A percentile compares a stretch with the other conserved stretches of the same genome.
These are phyloP conservation scores for Setipinna tenuifilis DNA, from an alignment of 2,797 vertebrate species.

Conservation along the genomic window DNA sequence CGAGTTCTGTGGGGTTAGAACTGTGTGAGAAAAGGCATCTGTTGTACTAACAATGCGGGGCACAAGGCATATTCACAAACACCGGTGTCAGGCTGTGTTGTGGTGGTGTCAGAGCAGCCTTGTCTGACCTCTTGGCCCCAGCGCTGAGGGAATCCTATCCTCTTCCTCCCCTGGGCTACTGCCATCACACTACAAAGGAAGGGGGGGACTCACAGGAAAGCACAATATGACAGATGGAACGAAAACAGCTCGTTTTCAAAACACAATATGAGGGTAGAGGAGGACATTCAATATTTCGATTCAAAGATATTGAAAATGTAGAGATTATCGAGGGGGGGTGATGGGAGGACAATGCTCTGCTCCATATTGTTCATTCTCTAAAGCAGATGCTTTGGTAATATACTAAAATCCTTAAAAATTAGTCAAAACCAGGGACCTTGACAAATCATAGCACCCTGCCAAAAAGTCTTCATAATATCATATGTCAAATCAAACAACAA, in stretches of 20 bases:
- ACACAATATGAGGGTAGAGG: background rate
- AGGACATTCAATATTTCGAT: too few species aligned
- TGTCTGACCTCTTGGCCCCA: constrained; percentile 1
- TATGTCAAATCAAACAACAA: too few species aligned
- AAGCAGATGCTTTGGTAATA: background rate
- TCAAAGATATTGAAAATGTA: background rate
- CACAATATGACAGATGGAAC: background rate
- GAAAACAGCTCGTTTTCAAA: background rate
- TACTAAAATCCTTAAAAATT: background rate
- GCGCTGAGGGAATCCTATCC: background rate
- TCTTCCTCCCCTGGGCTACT: background rate
- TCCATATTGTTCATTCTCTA: background rate
- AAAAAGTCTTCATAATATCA: too few species aligned
- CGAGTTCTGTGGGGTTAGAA: background rate
- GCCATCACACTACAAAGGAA: background rate
- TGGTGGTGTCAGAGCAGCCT: background rate
- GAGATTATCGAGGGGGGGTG: background rate
- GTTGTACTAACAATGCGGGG: background rate
- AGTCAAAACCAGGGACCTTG: too few species aligned
- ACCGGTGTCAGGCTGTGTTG: background rate
- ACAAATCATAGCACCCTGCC: too few species aligned
- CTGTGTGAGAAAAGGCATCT: background rate
- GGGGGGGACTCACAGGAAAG: background rate
- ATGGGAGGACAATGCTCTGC: background rate
- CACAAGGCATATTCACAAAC: background rate